These are phyloP conservation scores for Epizoanthus scotinus DNA, from an alignment of 92 coral and sea anemone species.

Conservation along the genomic window DNA sequence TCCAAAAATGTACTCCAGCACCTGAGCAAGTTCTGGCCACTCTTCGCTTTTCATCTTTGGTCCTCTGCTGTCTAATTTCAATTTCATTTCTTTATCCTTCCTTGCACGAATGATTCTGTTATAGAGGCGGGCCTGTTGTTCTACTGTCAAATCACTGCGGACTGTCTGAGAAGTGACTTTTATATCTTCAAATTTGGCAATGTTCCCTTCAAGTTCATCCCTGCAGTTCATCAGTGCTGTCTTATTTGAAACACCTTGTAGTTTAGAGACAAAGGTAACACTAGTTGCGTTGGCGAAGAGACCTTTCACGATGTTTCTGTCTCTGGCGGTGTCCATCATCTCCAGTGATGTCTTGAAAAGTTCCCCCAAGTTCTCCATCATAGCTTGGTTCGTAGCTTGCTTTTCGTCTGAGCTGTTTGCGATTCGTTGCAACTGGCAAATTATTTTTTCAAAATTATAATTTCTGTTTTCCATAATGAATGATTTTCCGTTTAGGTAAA, in stretches of 20 bases:
- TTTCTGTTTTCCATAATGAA: constrained; percentile 17
- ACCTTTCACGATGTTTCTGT: too few relatives aligned
- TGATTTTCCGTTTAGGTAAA: constrained; percentile 31
- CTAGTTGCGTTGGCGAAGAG: constrained; percentile 48
- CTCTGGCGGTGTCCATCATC: constrained; percentile 45
- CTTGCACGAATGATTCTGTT: constrained; percentile 18
- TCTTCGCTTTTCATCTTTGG: constrained; percentile 29
- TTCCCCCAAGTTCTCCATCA: constrained; percentile 23
- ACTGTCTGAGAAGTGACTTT: constrained; percentile 28
- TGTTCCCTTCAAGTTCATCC: constrained; percentile 33
- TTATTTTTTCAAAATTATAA: constrained; percentile 2
- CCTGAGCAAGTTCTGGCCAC: background rate
- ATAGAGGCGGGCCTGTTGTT: constrained; percentile 19
- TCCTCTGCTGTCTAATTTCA: constrained; percentile 13
- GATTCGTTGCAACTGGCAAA: constrained; percentile 23
- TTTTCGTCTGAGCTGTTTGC: background rate
- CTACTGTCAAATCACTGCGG: constrained; percentile 20
- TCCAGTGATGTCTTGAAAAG: constrained; percentile 22
- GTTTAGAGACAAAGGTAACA: constrained; percentile 39
- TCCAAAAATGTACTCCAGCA: constrained; percentile 18
- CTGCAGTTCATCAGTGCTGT: constrained; percentile 36
- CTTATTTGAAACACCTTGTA: constrained; percentile 28
- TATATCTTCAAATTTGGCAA: constrained; percentile 29
- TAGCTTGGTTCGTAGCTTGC: constrained; percentile 28
- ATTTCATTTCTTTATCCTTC: constrained; percentile 35